These are phyloP conservation scores for Furcifer pardalis DNA, from an alignment of 2,797 vertebrate genomes.

Conservation along the genomic window DNA sequence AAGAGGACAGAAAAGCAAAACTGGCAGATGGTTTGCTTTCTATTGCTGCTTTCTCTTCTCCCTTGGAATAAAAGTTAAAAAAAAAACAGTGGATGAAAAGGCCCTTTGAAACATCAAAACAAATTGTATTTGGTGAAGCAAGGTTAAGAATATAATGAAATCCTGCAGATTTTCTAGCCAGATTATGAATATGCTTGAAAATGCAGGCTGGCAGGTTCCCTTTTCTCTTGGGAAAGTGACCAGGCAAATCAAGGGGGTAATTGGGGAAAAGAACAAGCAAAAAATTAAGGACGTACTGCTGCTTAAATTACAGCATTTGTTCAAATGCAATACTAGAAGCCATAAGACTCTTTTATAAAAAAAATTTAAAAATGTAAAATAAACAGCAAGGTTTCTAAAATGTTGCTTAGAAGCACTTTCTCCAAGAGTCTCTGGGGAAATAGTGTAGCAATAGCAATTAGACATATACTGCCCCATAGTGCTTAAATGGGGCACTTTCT, in stretches of 20 bases:
- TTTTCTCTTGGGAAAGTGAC: neutral
- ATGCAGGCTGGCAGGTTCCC: neutral
- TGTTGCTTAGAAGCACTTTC: neutral
- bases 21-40: neutral
- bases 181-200: neutral
- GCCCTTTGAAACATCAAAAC: neutral
- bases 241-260: neutral
- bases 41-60: neutral
- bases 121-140: neutral
- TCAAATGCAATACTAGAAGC: neutral
- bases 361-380: neutral
- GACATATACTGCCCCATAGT: no score
- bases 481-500: no score
- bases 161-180: neutral
- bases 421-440: neutral
- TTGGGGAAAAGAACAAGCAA: neutral
- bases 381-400: neutral
- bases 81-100: neutral
- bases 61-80: neutral
- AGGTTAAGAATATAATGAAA: neutral
- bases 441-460: no score
- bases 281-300: neutral
- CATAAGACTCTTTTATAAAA: neutral
- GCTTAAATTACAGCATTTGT: neutral
- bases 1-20: neutral